These are phyloP conservation scores for Cichlasoma orientale DNA, from an alignment of 2,797 vertebrate genomes.

Conservation along the genomic window DNA sequence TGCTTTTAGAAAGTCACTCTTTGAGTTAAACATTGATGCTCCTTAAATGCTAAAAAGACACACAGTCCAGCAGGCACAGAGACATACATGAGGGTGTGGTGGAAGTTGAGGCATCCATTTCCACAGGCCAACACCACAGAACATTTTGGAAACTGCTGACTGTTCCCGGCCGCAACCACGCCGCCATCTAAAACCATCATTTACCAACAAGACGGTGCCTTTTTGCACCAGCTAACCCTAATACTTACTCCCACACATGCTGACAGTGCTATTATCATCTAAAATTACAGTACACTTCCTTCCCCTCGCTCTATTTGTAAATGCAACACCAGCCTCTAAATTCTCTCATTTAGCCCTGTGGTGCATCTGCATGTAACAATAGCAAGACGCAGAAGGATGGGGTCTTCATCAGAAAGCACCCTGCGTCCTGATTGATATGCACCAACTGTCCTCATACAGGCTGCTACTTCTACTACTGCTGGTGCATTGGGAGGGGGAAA, in stretches of 20 bases:
- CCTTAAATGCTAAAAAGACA: constrained; percentile 27
- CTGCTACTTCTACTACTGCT: constrained; percentile 47
- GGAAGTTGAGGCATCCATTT: constrained; percentile 48
- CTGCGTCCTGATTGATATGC: constrained; percentile 73
- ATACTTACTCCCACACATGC: constrained; percentile 59
- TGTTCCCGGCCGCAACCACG: constrained; percentile 51
- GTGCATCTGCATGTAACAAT: constrained; percentile 25
- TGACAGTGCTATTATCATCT: constrained; percentile 61
- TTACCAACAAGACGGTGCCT: constrained; percentile 62
- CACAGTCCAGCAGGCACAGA: constrained; percentile 30
- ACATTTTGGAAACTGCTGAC: constrained; percentile 73
- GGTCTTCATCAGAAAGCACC: constrained; percentile 49
- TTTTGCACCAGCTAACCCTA: constrained; percentile 56
- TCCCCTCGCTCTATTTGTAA: constrained; percentile 30
- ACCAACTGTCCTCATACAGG: constrained; percentile 62
- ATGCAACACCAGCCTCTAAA: constrained; percentile 13
- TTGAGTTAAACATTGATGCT: constrained; percentile 8
- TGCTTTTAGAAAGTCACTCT: background rate
- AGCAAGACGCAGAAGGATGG: constrained; percentile 25
- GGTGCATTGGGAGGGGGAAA: constrained; percentile 32
- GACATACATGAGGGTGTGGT: constrained; percentile 60
- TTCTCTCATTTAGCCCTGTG: constrained; percentile 4
- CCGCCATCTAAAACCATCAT: constrained; percentile 51
- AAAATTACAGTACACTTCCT: constrained; percentile 52
- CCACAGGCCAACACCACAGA: constrained; percentile 69